Conservation (phyloP, 1,140 invertebrate species). For the Rhopalosiphum padi region DNA sequence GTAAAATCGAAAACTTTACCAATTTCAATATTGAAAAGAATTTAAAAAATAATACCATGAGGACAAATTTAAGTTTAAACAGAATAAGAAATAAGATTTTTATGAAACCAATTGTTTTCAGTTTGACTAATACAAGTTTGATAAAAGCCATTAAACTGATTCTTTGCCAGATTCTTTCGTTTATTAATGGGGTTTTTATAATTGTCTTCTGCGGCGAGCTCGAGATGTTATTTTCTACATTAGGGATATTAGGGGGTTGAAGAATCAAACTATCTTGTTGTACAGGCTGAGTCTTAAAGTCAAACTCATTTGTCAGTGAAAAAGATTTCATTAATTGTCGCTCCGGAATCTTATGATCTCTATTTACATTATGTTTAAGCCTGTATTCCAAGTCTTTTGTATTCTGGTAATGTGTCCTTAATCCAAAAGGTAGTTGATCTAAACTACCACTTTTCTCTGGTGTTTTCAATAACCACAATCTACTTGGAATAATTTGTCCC, state of each 20-base stretch:
- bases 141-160: slow-evolving; percentile 52
- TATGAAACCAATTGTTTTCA: slow-evolving; percentile 13
- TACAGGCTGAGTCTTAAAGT: neutral
- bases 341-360: neutral
- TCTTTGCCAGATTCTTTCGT: slow-evolving; percentile 1
- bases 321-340: neutral
- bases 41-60: neutral
- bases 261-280: neutral
- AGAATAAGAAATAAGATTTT: neutral
- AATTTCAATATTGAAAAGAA: neutral
- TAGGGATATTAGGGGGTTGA: neutral
- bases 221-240: neutral
- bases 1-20: neutral
- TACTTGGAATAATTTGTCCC: neutral
- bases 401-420: neutral
- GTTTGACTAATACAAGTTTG: neutral
- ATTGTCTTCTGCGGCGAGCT: neutral
- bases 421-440: neutral
- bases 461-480: neutral
- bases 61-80: neutral
- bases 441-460: neutral
- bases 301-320: neutral
- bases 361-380: neutral
- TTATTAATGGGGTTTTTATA: neutral
- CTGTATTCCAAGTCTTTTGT: neutral